phyloP scores from a whole-genome alignment of 2,113 vertebrate genomes.

The Coreoperca whiteheadi region DNA sequence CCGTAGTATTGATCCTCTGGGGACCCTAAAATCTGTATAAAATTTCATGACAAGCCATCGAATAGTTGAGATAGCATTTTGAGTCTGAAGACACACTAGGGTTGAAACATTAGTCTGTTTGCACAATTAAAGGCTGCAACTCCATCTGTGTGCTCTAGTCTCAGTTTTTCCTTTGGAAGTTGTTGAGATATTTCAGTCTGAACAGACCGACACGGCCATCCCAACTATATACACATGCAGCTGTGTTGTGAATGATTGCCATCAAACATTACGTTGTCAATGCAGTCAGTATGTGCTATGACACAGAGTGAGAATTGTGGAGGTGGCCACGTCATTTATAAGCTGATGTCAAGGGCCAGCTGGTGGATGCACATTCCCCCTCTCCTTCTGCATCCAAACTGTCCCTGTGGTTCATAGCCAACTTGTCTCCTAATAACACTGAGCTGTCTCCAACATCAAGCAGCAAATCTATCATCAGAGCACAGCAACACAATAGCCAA shows the following conservation, averaged over 20 bases:
- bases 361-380: constrained; percentile 22
- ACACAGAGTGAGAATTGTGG: constrained; percentile 25
- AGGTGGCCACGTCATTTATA: constrained; percentile 28
- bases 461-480: constrained; percentile 29
- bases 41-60: not conserved
- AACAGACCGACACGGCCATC: not conserved
- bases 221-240: not conserved
- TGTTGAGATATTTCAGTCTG: not conserved
- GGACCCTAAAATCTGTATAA: not conserved
- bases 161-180: too few relatives aligned
- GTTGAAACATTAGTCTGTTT: too few relatives aligned
- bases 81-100: too few relatives aligned
- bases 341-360: constrained; percentile 45
- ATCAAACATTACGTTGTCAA: not conserved
- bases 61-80: too few relatives aligned
- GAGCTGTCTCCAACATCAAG: constrained; percentile 34
- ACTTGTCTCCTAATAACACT: constrained; percentile 29
- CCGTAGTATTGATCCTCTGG: too few relatives aligned
- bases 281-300: constrained; percentile 3
- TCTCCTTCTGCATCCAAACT: constrained; percentile 17
- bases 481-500: constrained; percentile 3
- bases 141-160: too few relatives aligned
- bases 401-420: constrained; percentile 26
- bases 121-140: too few relatives aligned
- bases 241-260: constrained; percentile 10